A percentile compares a stretch with the other conserved stretches of the same genome.
Evolutionary conservation across 2,113 vertebrate genomes (phyloP).

Genomic region (Sander lucioperca): DNA sequence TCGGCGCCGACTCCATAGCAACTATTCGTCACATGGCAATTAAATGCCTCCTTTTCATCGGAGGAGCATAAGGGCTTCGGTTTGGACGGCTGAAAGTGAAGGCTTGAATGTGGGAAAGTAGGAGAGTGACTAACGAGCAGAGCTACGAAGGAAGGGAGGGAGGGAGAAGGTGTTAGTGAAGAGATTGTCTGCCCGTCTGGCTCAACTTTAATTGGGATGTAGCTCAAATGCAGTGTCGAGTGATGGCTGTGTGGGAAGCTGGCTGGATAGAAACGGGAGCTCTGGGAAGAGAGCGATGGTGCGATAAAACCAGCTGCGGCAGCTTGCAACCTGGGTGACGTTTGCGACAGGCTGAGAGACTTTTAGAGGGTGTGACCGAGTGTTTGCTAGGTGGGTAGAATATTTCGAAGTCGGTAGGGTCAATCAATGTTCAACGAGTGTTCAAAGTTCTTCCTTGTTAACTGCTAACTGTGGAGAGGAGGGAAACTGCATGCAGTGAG

Average conservation of each 20-base stretch:
- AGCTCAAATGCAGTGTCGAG: conserved; percentile 49
- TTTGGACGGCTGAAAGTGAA: conserved; percentile 61
- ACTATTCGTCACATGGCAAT: conserved; percentile 72
- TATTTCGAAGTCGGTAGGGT: conserved; percentile 15
- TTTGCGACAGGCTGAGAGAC: conserved; percentile 4
- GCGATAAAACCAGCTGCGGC: conserved; percentile 43
- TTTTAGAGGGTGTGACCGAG: neutral
- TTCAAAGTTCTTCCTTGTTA: conserved; percentile 22
- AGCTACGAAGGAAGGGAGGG: conserved; percentile 35
- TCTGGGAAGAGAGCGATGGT: conserved; percentile 36
- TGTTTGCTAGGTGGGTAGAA: neutral
- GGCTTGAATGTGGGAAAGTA: conserved; percentile 53
- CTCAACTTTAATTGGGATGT: conserved; percentile 70
- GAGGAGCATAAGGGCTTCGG: conserved; percentile 26
- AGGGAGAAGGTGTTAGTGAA: conserved; percentile 59
- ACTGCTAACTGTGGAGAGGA: neutral
- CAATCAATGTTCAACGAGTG: conserved; percentile 28
- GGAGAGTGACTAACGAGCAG: conserved; percentile 61
- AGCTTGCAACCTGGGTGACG: conserved; percentile 39
- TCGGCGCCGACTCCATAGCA: conserved; percentile 61
- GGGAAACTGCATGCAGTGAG: conserved; percentile 3
- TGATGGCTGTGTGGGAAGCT: conserved; percentile 71
- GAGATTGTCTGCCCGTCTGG: conserved; percentile 64
- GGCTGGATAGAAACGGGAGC: conserved; percentile 40
- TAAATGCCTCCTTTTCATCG: conserved; percentile 70